Evolutionary conservation across 1,140 invertebrate genomes (phyloP).

Genomic region (Drosophila albomicans): DNA sequence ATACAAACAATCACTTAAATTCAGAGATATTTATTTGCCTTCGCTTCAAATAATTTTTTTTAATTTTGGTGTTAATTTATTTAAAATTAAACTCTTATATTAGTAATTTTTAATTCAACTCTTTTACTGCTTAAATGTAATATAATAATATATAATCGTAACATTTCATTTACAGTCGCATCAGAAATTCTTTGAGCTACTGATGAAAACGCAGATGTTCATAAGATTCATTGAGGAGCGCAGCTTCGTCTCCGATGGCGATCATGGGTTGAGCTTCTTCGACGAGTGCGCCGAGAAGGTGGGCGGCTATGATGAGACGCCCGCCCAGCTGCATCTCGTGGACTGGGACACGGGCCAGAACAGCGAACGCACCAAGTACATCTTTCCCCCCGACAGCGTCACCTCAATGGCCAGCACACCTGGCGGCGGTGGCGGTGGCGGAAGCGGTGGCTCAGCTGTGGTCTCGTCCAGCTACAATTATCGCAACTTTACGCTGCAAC

Average conservation of each 20-base stretch:
- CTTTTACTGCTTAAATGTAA: too few relatives aligned
- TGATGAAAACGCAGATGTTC: constrained; percentile 98
- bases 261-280: constrained; percentile 97
- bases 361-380: constrained; percentile 97
- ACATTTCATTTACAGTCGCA: constrained; percentile 89
- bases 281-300: constrained; percentile 96
- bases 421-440: constrained; percentile 13
- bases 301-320: constrained; percentile 87
- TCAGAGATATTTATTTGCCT: too few relatives aligned
- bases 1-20: too few relatives aligned
- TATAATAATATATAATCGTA: too few relatives aligned
- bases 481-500: constrained; percentile 86
- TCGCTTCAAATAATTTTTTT: too few relatives aligned
- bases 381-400: constrained; percentile 94
- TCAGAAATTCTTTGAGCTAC: constrained; percentile 94
- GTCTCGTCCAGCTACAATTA: constrained; percentile 85
- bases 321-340: constrained; percentile 88
- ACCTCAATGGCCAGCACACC: constrained; percentile 18
- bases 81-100: too few relatives aligned
- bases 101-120: too few relatives aligned
- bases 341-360: constrained; percentile 88
- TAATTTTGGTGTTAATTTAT: too few relatives aligned
- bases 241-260: constrained; percentile 98
- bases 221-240: constrained; percentile 99
- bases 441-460: too few relatives aligned